Evolutionary conservation across 2,888 invertebrate species (phyloP), one percentile per base, ranked within the genome.

Genomic region (Caenorhabditis afra): DNA sequence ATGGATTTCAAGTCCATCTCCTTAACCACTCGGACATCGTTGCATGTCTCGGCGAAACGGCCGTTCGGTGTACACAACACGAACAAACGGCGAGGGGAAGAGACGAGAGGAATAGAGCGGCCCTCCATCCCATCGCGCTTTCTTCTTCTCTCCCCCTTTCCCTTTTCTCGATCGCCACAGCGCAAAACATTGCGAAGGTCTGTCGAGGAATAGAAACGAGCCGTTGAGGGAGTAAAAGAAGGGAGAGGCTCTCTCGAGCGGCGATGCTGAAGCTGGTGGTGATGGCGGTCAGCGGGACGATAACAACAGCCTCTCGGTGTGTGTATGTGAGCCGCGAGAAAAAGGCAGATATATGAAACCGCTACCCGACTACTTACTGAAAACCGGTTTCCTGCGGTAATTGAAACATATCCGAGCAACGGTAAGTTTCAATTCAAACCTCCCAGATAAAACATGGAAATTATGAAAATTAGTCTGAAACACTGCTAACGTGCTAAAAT

Each of bases 1-100:
- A 92, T 92, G 92, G 93, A 93, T 93, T 93, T 93, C 93, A 92
- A 93, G 93, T 93, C 93, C 92, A 92, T 93, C 93, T 92, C 92
- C 92, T 92, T 92, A 92, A 92, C 92, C 92, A 92, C 92, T 92
- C 92, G 92, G 92, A 92, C 92, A 92, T 88, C 86, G 87, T 86
- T 88, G 87, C 87, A 75, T 75, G 35, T 35, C 29, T 29, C 35
- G 37, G 16, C 35, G 8, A 7, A 37, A 14, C 1, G 35, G 29
- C 47, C 18, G 64, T 73, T 73, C 73, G 44, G n/a, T 18, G 58
- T 73, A 73, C 57, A 73, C 73, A 64, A 29, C 22, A 20, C 44
- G 18, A 57, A 62, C 64, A 45, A 73, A 35, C 52, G 61, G 18
- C n/a, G 57, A 35, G 16, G 55, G 23, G 62, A 16, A 29, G 23